Conservation (phyloP, 2,113 vertebrate species). For the Tor tambroides region DNA sequence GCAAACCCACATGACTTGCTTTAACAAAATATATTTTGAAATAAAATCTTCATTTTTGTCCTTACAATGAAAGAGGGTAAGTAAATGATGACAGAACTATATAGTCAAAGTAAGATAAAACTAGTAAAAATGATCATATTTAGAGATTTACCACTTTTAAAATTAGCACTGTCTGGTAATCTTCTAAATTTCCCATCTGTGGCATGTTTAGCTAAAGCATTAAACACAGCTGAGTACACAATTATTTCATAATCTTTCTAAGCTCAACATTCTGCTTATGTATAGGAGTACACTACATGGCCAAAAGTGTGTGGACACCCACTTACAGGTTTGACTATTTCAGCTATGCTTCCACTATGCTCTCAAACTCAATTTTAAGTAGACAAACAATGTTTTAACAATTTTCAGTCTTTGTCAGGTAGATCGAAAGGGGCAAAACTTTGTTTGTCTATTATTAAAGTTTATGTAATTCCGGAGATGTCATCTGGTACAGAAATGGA, state of each 20-base stretch:
- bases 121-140: neutral
- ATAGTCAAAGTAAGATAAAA: neutral
- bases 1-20: neutral
- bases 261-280: neutral
- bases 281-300: neutral
- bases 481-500: neutral
- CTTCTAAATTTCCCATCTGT: slow-evolving; percentile 8
- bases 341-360: neutral
- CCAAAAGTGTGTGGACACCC: neutral
- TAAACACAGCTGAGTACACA: slow-evolving; percentile 28
- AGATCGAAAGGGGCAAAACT: neutral
- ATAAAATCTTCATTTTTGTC: neutral
- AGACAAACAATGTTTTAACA: neutral
- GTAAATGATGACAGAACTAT: neutral
- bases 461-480: neutral
- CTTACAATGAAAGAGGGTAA: neutral
- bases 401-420: neutral
- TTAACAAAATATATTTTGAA: neutral
- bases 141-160: neutral
- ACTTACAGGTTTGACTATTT: neutral
- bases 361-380: neutral
- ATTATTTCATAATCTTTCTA: neutral
- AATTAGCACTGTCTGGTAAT: neutral
- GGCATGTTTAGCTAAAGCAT: neutral
- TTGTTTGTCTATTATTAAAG: neutral